phyloP scores from a whole-genome alignment of 1,140 invertebrate species.

The Camponotus floridanus region DNA sequence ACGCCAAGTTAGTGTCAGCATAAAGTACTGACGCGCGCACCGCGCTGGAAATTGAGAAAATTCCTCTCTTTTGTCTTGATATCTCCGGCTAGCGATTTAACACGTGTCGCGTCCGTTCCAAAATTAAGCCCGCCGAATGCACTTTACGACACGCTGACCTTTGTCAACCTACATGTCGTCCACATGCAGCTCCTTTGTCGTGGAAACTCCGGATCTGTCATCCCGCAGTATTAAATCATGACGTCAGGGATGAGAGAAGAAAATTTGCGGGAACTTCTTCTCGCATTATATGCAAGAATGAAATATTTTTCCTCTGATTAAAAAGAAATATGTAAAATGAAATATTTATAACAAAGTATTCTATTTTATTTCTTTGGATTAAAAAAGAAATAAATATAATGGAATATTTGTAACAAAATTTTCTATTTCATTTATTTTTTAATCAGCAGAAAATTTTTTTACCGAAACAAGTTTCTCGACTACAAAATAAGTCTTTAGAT shows the following conservation, averaged over 20 bases:
- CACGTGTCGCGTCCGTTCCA: neutral
- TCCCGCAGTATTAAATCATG: neutral
- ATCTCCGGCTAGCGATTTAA: conserved; percentile 39
- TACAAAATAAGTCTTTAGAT: neutral
- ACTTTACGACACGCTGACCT: conserved; percentile 34
- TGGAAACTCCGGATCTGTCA: neutral
- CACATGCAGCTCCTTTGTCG: neutral
- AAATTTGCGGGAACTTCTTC: neutral
- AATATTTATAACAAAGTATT: too few relatives aligned
- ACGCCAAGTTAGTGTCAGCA: conserved; percentile 32
- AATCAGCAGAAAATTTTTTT: neutral
- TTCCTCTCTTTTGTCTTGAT: conserved; percentile 56
- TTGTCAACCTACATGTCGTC: conserved; percentile 24
- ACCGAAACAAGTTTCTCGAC: neutral
- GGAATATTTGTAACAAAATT: neutral
- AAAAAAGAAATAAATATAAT: neutral
- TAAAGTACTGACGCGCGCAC: neutral
- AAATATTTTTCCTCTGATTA: neutral
- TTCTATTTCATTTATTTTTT: neutral
- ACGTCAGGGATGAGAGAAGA: neutral
- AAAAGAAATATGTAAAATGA: neutral
- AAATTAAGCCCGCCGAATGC: conserved; percentile 48
- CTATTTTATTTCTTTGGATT: neutral
- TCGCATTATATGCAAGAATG: neutral
- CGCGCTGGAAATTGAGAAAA: conserved; percentile 55